Percentiles rank a stretch among this genome's conserved stretches.
These are phyloP conservation scores for Diarsia mendica DNA, from an alignment of 2,888 invertebrate genomes.

Conservation along the genomic window DNA sequence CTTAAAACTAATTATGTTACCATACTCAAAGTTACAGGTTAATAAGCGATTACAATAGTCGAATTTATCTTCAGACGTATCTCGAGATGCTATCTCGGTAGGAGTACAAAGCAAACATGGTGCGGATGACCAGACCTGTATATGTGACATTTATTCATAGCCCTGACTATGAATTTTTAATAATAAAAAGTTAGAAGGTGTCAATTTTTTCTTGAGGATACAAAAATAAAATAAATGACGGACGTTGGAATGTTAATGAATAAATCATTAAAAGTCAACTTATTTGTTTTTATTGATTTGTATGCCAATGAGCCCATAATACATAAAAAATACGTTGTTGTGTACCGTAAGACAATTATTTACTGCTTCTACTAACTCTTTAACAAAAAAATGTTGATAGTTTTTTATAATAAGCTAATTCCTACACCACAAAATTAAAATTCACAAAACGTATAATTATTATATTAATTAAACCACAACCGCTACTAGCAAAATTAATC, in stretches of 20 bases:
- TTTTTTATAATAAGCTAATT: slow-evolving; percentile 24
- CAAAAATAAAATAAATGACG: too few species aligned
- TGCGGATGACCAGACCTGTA: slow-evolving; percentile 65
- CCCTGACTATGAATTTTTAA: slow-evolving; percentile 48
- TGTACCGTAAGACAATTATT: slow-evolving; percentile 24
- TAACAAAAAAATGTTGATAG: slow-evolving; percentile 19
- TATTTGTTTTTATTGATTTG: neutral
- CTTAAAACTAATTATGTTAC: slow-evolving; percentile 65
- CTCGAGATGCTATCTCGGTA: slow-evolving; percentile 72
- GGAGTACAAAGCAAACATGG: slow-evolving; percentile 73
- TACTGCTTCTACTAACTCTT: neutral
- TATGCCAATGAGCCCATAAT: neutral
- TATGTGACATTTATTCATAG: slow-evolving; percentile 69
- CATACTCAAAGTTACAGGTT: slow-evolving; percentile 61
- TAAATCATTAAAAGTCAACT: neutral
- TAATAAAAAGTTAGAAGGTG: slow-evolving; percentile 12
- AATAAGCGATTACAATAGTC: slow-evolving; percentile 69
- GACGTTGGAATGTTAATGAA: neutral
- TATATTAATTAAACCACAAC: slow-evolving; percentile 50
- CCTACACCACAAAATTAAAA: slow-evolving; percentile 20
- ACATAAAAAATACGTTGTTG: neutral
- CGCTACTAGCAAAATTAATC: slow-evolving; percentile 42
- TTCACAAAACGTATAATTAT: slow-evolving; percentile 47
- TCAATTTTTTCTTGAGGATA: neutral
- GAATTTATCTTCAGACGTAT: slow-evolving; percentile 74